Evolutionary conservation across 2,888 invertebrate genomes (phyloP), one percentile per base, ranked within the genome.

Genomic region (Limenitis camilla): DNA sequence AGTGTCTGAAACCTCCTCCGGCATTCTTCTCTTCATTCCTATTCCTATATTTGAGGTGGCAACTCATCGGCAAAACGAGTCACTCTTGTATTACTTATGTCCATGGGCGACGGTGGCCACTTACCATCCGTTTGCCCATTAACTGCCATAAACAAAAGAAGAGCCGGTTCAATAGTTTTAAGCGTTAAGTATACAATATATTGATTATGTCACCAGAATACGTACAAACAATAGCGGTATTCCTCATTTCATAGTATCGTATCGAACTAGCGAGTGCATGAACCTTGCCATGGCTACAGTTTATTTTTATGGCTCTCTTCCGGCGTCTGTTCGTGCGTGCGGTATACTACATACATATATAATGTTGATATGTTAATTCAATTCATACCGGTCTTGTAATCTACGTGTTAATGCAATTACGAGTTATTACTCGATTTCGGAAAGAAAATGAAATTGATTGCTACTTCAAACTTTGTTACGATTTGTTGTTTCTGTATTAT

Each of bases 281-380:
- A 45, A 51, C 51, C 51, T 45, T 27, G 32, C 27, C 43, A 30
- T 35, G 44, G 51, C 64, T 66, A 61, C 63, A 19, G 72, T 71
- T 72, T 71, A 69, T 72, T 69, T 72, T 72, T 78, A 78, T 73
- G 78, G 76, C 33, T 52, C 52, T 68, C 67, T 76, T 81, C 81
- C 81, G 74, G 72, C 67, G 68, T 78, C 78, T 80, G 77, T 77
- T 67, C 53, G 57, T 54, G 53, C 27, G 39, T 40, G 47, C 33
- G 40, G 35, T 47, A 38, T 44, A 43, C 31, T 19, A 38, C 36
- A 40, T 45, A 19, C 19, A 19, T 19, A 19, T 19, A 19, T 19
- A 19, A 19, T 19, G 19, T 19, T 19, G 35, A 45, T 45, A 45
- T 45, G 45, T 45, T 38, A 45, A 45, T 38, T 45, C 38, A 38